Conservation (phyloP, 2,113 vertebrate genomes). For the Oryzias curvinotus region DNA sequence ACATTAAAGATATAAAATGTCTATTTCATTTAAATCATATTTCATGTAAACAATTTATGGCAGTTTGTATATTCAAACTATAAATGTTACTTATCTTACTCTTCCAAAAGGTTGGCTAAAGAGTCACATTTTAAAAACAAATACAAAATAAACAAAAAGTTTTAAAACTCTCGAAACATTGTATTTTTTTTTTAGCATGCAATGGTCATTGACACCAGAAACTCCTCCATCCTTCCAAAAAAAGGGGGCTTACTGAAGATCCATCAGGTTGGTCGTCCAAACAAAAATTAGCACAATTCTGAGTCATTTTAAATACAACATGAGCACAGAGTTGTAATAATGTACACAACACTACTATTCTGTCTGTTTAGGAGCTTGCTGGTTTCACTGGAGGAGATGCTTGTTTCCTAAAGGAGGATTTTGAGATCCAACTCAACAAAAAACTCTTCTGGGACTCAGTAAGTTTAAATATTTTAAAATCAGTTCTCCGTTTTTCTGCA, state of each 20-base stretch:
- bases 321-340: neutral
- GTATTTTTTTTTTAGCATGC: slow-evolving; percentile 79
- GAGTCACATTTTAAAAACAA: too few relatives aligned
- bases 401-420: slow-evolving; percentile 93
- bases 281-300: neutral
- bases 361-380: slow-evolving; percentile 85
- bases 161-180: neutral
- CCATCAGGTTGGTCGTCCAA: slow-evolving; percentile 83
- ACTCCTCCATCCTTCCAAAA: slow-evolving; percentile 89
- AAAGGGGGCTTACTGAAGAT: slow-evolving; percentile 91
- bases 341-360: neutral
- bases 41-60: too few relatives aligned
- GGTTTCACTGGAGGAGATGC: slow-evolving; percentile 94
- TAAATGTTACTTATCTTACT: too few relatives aligned
- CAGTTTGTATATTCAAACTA: too few relatives aligned
- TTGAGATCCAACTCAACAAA: slow-evolving; percentile 93
- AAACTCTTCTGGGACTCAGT: slow-evolving; percentile 88
- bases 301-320: neutral
- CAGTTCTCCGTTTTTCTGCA: neutral
- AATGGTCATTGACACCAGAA: slow-evolving; percentile 94
- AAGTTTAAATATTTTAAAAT: slow-evolving; percentile 48
- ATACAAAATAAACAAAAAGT: too few relatives aligned
- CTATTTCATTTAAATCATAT: too few relatives aligned
- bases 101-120: too few relatives aligned
- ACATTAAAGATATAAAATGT: neutral